Base-by-base conservation (phyloP, 1,140 invertebrate species). In the Papilio helenus region DNA sequence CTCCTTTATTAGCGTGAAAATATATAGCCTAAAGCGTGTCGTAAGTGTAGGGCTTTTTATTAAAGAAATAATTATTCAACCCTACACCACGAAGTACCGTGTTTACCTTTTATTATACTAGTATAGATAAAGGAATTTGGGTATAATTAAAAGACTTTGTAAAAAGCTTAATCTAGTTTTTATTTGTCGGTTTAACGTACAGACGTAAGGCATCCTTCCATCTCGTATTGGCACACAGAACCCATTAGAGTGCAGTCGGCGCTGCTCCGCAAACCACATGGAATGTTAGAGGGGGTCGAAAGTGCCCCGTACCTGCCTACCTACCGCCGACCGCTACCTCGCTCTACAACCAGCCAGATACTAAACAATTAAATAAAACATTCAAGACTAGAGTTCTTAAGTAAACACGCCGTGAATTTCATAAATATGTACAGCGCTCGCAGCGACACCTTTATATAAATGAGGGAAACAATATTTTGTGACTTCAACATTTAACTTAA, bases 171-270 rank as follows among this genome's bases (percentile, higher is more conserved):
- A 86, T 89, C 91, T 92, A 92, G 79, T 83, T 88, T 93, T 94
- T 94, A 94, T 93, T 94, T 94, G 92, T 94, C 92, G 90, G 90
- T 92, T 91, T 89, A 92, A 93, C 89, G 84, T 93, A 93, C 92
- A 92, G 85, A 92, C 87, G 89, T 94, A 94, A 94, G 92, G 92
- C 92, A 93, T 91, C 87, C 87, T 92, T 85, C 90, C 87, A 88
- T 83, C 88, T 90, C 88, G 82, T 87, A 92, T 94, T 94, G 92
- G 92, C 92, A 93, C 92, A 93, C 91, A 88, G 85, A 92, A 89
- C 16, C 90, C 92, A 86, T 85, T 87, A 82, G 84, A 81, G 79
- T 86, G 84, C 87, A 86, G 78, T 85, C 88, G 82, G 85, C 85
- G 82, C 85, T 87, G 77, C 83, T 86, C 85, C 81, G 82, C 79